Base-by-base conservation (phyloP, 2,888 invertebrate genomes). In the Ellobium chinense region DNA sequence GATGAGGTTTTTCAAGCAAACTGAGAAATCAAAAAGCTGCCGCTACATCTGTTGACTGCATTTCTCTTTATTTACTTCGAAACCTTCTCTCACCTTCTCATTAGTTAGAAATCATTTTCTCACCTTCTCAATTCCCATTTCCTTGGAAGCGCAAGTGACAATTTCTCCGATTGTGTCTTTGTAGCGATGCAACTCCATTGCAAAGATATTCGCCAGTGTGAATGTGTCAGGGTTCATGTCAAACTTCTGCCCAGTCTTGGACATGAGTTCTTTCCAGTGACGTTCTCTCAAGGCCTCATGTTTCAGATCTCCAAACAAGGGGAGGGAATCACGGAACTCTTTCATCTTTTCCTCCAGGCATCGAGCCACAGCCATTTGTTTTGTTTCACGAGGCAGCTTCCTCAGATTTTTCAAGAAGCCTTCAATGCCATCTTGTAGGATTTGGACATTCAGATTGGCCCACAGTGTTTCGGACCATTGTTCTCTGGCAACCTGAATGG, bases 201-300 rank as follows among this genome's bases (percentile, higher is more conserved):
- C 95, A 91, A 98, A 98, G 95, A 98, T 96, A 91, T 97, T 97
- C 82, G 97, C 97, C 82, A 98, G 93, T 0, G 97, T 98, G 88
- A 98, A 98, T n/a, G 96, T 95, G 29, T 97, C 96, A 2, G 97
- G 95, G 1, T 96, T 95, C 96, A 98, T 97, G 89, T 98, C 97
- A 91, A 98, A 98, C 83, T 95, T 90, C 89, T 93, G 94, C 91
- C 96, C 96, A 21, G 98, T 98, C 93, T 96, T 97, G 1, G 93
- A 93, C 98, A 98, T 98, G 68, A 98, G 94, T 87, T 96, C 95
- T 86, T 95, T 95, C 98, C 98, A 98, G 93, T 98, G 98, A 18
- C 98, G 94, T 86, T 97, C 96, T 14, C 97, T 94, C 92, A 98
- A 95, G 0, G 98, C 97, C 89, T 98, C 97, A 91, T 97, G 96